phyloP scores from a whole-genome alignment of 2,113 vertebrate species.

The Candoia aspera region DNA sequence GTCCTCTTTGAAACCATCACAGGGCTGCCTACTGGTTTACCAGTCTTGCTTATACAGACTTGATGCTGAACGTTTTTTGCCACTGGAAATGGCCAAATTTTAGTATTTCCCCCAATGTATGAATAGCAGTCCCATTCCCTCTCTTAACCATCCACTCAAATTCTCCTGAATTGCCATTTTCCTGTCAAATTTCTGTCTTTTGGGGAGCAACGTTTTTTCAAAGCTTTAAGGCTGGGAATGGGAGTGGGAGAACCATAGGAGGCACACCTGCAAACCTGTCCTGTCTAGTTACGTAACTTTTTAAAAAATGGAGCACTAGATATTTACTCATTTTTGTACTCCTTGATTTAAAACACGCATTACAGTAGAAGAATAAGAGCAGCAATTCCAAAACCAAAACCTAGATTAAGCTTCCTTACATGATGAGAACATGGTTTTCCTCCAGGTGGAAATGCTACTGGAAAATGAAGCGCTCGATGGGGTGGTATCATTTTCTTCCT shows the following conservation, averaged over 20 bases:
- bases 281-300: neutral
- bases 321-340: neutral
- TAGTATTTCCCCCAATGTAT: neutral
- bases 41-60: no score
- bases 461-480: constrained; percentile 90
- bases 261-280: neutral
- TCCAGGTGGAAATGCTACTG: constrained; percentile 93
- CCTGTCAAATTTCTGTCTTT: neutral
- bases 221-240: neutral
- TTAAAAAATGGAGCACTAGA: neutral
- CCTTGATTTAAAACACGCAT: neutral
- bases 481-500: constrained; percentile 93
- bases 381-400: constrained; percentile 2
- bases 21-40: no score
- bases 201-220: neutral
- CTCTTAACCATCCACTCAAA: neutral
- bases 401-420: constrained; percentile 70
- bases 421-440: constrained; percentile 96
- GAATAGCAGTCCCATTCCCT: neutral
- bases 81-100: neutral
- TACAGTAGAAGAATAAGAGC: neutral
- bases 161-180: neutral
- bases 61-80: no score
- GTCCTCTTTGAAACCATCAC: no score
- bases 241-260: neutral